These are phyloP conservation scores for Apocheima hispidaria DNA, from an alignment of 2,888 invertebrate genomes.

Conservation along the genomic window DNA sequence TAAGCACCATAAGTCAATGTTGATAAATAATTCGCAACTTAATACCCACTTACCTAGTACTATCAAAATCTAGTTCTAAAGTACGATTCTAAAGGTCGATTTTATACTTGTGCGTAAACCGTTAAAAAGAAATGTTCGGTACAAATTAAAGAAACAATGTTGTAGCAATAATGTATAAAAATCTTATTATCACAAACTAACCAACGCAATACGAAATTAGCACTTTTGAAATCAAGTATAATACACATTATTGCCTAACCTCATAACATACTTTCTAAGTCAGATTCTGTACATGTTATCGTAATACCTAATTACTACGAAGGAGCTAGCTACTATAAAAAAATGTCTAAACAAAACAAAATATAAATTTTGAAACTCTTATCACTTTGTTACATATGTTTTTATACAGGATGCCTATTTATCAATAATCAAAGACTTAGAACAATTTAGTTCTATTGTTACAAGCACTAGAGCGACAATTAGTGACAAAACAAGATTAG, in stretches of 20 bases:
- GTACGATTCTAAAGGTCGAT: no score
- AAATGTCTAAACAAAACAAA: background rate
- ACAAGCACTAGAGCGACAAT: background rate
- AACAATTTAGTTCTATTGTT: background rate
- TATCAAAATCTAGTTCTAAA: no score
- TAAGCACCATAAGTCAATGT: no score
- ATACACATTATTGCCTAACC: slow-evolving; percentile 24
- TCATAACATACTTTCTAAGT: slow-evolving; percentile 25
- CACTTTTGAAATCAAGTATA: slow-evolving; percentile 14
- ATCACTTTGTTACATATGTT: background rate
- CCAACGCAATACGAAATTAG: slow-evolving; percentile 23
- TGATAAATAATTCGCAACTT: no score
- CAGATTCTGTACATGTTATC: slow-evolving; percentile 22
- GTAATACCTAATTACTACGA: background rate
- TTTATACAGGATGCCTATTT: background rate
- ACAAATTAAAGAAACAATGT: background rate
- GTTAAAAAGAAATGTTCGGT: background rate
- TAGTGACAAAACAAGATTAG: no score
- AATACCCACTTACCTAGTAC: no score
- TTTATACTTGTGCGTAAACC: slow-evolving; percentile 10
- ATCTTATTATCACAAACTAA: slow-evolving; percentile 17
- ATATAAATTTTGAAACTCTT: slow-evolving; percentile 1
- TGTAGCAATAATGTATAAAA: slow-evolving; percentile 6
- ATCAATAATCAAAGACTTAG: background rate
- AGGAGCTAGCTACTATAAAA: background rate